Base-by-base conservation (phyloP, 2,888 invertebrate species). In the Heliconius aoede region DNA sequence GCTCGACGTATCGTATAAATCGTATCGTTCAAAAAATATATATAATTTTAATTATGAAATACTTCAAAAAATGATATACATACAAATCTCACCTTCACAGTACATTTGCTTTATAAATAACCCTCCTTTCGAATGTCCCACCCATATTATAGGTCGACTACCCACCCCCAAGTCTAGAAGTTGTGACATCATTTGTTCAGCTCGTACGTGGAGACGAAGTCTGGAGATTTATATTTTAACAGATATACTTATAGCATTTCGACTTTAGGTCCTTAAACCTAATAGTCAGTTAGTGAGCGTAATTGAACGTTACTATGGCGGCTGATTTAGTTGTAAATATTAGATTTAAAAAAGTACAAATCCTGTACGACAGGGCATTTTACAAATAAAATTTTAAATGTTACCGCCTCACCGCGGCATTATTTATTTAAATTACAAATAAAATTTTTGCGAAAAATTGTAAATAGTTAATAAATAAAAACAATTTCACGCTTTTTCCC, bases 71-170 rank as follows among this genome's bases (percentile, higher is more conserved):
- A 55, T n/a, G 11, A n/a, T 11, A 58, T 4, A 28, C 9, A 21
- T 62, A 18, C 7, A 26, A 18, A 58, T 62, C 84, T 83, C 91
- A 96, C 96, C 96, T 90, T 96, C 95, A 46, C 96, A 95, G 65
- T 98, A 95, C 74, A 98, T 97, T 89, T 98, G 97, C 86, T 98
- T 98, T 30, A 98, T 96, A 82, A 97, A 96, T 0, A 98, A 91
- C 0, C 98, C 98, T 7, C 98, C 98, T 91, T 98, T 98, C 1
- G 98, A 98, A 82, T 96, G 95, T 0, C 96, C 96, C 5, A 98
- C 97, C 97, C 98, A 98, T 24, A 98, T 95, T 74, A 98, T 96
- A 0, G 98, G 98, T 73, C 95, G 94, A 0, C 97, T 96, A 0
- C 97, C 97, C 24, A 97, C 96, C 8, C 95, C 95, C 74, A 96